Evolutionary conservation across 2,797 vertebrate species (phyloP), one percentile per base, ranked within the genome.

Genomic region (Xerus rutilus): DNA sequence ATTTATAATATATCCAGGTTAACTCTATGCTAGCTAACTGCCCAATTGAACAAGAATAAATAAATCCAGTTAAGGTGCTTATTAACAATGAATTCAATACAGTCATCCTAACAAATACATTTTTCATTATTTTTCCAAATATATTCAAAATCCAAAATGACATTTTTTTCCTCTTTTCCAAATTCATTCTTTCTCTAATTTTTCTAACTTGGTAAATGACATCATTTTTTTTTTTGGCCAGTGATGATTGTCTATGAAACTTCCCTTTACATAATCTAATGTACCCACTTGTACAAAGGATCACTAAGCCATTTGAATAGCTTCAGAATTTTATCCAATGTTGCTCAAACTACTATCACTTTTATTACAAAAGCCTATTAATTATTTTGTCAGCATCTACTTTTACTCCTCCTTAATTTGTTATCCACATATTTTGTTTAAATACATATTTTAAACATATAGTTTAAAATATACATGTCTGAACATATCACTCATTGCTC

Each of bases 101-200:
- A 76, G 10, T 69, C 30, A 94, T 92, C 43, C 28, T 95, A 69
- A 86, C 17, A 93, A 67, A 78, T 30, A 73, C 54, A 85, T 23
- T 94, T 81, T 81, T 64, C 57, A 59, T 79, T 94, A 77, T 91
- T 79, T 92, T 92, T 39, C 39, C 45, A 57, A 88, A 91, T 12
- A 74, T 10, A 85, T 65, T 85, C 59, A 93, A 79, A 93, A 77
- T 85, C n/a, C 52, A 88, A 83, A 89, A 81, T 84, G 32, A 95
- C 76, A 20, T 76, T 85, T 76, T 85, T 65, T 77, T 59, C 52
- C 25, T 95, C 49, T 18, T 86, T 81, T 59, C 28, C 39, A 87
- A 95, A 95, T 70, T 69, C 11, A 94, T 82, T 59, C n/a, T 92
- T 89, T 83, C 49, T 84, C 69, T 93, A 91, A 39, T 81, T 92